Evolutionary conservation across 1,140 invertebrate genomes (phyloP).

Genomic region (Bicyclus anynana): DNA sequence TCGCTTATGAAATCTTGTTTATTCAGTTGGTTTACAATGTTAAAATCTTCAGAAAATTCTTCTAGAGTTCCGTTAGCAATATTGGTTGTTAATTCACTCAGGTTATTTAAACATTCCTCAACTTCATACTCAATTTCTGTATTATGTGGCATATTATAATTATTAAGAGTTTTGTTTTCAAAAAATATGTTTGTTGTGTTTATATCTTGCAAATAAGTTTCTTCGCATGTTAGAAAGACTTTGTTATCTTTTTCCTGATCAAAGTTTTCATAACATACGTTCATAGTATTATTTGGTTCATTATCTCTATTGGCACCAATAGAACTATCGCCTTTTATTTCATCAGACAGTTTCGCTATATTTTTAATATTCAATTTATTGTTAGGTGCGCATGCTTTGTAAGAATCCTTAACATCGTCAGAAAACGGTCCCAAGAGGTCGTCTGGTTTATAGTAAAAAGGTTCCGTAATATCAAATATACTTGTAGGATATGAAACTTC

Average conservation of each 20-base stretch:
- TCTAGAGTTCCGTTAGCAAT: background rate
- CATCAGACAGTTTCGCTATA: background rate
- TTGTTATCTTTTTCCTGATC: too few species aligned
- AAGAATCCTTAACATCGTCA: slow-evolving; percentile 40
- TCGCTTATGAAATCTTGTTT: background rate
- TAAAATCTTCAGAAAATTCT: background rate
- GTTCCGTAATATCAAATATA: slow-evolving; percentile 39
- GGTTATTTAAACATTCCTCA: background rate
- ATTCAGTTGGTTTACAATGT: background rate
- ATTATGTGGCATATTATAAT: background rate
- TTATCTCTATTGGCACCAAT: background rate
- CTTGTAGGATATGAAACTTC: slow-evolving; percentile 51
- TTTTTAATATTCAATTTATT: slow-evolving; percentile 8
- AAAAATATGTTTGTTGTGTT: background rate
- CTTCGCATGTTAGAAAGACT: background rate
- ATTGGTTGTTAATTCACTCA: background rate
- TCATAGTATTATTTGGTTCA: background rate
- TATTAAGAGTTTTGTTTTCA: background rate
- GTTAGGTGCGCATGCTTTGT: slow-evolving; percentile 29
- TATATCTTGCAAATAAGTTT: background rate
- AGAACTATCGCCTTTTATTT: background rate
- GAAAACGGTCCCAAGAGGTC: slow-evolving; percentile 41
- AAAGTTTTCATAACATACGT: background rate
- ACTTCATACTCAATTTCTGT: background rate
- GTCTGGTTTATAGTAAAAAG: slow-evolving; percentile 42